A percentile compares a stretch with the other conserved stretches of the same genome.
phyloP scores from a whole-genome alignment of 2,797 vertebrate species.

The Sphenopsis melanotis region DNA sequence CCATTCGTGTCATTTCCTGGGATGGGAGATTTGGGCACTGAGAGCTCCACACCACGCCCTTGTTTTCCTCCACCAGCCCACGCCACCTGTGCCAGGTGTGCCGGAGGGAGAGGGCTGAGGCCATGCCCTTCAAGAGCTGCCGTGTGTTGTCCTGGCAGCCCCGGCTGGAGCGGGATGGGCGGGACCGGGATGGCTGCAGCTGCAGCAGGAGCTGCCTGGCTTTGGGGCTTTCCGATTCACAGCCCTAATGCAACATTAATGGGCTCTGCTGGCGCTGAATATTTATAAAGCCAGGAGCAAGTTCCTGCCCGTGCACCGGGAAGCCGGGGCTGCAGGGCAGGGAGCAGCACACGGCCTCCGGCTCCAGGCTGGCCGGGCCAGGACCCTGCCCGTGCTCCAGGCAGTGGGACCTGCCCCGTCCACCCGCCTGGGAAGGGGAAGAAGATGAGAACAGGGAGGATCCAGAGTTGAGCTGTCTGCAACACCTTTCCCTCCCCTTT shows the following conservation, averaged over 20 bases:
- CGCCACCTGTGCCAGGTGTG: background rate
- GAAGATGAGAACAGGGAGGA: background rate
- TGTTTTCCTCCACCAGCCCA: accelerated
- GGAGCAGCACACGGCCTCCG: background rate
- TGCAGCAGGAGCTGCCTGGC: conserved; percentile 21
- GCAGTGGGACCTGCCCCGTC: background rate
- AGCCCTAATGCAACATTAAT: conserved; percentile 68
- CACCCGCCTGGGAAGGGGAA: background rate
- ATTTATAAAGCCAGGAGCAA: conserved; percentile 59
- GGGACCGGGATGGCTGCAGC: background rate
- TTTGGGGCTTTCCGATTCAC: conserved; percentile 57
- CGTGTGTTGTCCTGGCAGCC: background rate
- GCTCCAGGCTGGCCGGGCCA: background rate
- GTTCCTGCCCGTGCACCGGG: background rate
- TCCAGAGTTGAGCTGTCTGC: background rate
- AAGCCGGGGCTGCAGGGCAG: background rate
- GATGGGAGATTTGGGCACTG: background rate
- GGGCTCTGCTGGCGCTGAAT: conserved; percentile 30
- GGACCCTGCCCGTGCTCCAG: accelerated
- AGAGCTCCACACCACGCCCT: too few species aligned
- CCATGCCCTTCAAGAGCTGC: background rate
- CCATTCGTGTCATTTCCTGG: background rate
- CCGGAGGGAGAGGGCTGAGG: background rate
- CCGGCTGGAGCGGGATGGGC: background rate
- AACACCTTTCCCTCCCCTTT: background rate